Evolutionary conservation across 2,113 vertebrate genomes (phyloP), one percentile per base, ranked within the genome.

Genomic region (Ceuthmochares aereus): DNA sequence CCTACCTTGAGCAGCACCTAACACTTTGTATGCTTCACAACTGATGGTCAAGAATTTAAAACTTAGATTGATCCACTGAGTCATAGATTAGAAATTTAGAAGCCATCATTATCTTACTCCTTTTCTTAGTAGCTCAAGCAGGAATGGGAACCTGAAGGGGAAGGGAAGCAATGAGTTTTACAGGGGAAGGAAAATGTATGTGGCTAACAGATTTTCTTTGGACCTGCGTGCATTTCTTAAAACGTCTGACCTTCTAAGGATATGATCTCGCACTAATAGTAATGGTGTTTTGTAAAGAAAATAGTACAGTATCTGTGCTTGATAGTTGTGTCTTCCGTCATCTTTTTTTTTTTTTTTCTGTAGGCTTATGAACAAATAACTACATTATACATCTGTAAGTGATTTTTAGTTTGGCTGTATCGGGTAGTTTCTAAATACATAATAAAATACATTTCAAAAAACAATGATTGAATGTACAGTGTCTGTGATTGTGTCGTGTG

Each of bases 271-370:
- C 37, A 13, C 30, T 63, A 69, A 11, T 47, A 49, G 4, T 21
- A 40, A 26, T 49, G 4, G 30, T 42, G 10, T 72, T 81, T 59
- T 79, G 26, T 55, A 70, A 74, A 52, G 12, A 40, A 14, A 93
- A 4, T 8, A 56, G 14, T 29, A 6, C 37, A 3, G 3, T 55
- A 9, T 56, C 32, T 79, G 34, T 86, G 34, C 40, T 42, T 14
- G 4, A 21, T 75, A 70, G n/a, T 69, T 0, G 0, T 3, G 4
- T 34, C 26, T 80, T 56, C 49, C 15, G 3, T 5, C 4, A 20
- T 40, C 14, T 10, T 30, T 40, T 40, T 40, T 40, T 81, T 81
- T 42, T 66, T 68, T 64, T 76, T 12, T 30, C 36, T 80, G 32
- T 23, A 43, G 47, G 21, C 49, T 4, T 37, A 3, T 63, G 25